Evolutionary conservation across 2,113 vertebrate species (phyloP).

Genomic region (Otolemur garnettii): DNA sequence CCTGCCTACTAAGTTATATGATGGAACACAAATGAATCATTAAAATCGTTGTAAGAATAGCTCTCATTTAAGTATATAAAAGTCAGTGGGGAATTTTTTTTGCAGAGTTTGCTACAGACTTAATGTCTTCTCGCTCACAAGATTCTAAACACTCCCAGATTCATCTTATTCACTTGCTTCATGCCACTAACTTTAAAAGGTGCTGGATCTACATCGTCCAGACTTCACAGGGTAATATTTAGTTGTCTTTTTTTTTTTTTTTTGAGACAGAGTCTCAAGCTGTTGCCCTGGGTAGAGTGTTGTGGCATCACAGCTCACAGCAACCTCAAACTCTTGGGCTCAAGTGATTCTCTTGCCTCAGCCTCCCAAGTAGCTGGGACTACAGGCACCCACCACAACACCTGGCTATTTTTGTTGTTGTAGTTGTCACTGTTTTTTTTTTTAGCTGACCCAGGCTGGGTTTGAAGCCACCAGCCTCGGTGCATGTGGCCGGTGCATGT

Average conservation of each 20-base stretch:
- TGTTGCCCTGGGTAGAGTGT: no score
- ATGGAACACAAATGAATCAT: conserved; percentile 52
- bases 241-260: neutral
- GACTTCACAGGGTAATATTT: neutral
- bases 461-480: no score
- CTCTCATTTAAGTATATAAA: conserved; percentile 46
- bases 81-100: conserved; percentile 15
- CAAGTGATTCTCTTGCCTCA: no score
- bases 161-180: conserved; percentile 15
- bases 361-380: no score
- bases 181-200: neutral
- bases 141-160: conserved; percentile 34
- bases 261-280: neutral
- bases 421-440: no score
- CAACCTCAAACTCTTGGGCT: no score
- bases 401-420: no score
- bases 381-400: no score
- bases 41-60: conserved; percentile 51
- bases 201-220: neutral
- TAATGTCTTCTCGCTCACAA: conserved; percentile 17
- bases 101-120: conserved; percentile 11
- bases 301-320: no score
- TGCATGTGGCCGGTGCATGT: no score
- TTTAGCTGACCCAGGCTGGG: no score
- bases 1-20: neutral